Evolutionary conservation across 1,140 invertebrate genomes (phyloP), one percentile per base, ranked within the genome.

Genomic region (Lasioglossum baleicum): DNA sequence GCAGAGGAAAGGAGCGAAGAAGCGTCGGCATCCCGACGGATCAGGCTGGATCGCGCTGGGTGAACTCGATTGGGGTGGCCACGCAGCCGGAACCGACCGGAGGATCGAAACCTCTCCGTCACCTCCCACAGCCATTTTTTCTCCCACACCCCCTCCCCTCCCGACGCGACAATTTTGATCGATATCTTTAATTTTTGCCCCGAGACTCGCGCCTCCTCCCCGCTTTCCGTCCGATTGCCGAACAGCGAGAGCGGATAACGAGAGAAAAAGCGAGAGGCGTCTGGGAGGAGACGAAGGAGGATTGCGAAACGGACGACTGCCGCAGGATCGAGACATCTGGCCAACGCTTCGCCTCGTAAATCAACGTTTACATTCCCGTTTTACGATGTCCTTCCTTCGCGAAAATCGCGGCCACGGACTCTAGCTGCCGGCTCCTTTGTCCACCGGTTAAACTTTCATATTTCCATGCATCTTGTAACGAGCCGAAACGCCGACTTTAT

Each of bases 371-470:
- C n/a, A n/a, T n/a, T n/a, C n/a, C n/a, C n/a, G n/a, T n/a, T n/a
- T n/a, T n/a, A n/a, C n/a, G n/a, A n/a, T n/a, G n/a, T n/a, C n/a
- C n/a, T n/a, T n/a, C n/a, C n/a, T n/a, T n/a, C n/a, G n/a, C n/a
- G n/a, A n/a, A n/a, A n/a, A n/a, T n/a, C n/a, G n/a, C n/a, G n/a
- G n/a, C n/a, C n/a, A n/a, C n/a, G n/a, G n/a, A n/a, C n/a, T n/a
- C n/a, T n/a, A n/a, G n/a, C n/a, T n/a, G n/a, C n/a, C n/a, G n/a
- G n/a, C n/a, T n/a, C n/a, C n/a, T n/a, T n/a, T n/a, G n/a, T n/a
- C n/a, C n/a, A n/a, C n/a, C n/a, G n/a, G n/a, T 83, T 81, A 83
- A 80, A 87, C 70, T 83, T 87, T 83, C 58, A 87, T 83, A 58
- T 70, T 78, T 67, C 70, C 56, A 72, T 83, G 83, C 84, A 87